These are phyloP conservation scores for Eupithecia pulchellata DNA, from an alignment of 2,888 invertebrate genomes.

Conservation along the genomic window DNA sequence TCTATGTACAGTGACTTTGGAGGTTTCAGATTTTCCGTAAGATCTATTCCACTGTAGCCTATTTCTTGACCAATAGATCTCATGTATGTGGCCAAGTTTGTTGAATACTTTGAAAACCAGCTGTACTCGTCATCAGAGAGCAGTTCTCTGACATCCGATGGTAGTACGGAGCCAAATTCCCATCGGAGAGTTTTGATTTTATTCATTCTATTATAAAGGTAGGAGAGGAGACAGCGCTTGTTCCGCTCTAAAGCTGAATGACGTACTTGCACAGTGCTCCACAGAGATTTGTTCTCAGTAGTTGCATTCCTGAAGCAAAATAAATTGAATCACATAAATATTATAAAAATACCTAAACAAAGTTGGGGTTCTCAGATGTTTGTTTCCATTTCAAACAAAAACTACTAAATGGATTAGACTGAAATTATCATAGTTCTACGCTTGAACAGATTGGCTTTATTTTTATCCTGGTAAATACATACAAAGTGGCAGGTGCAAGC, in stretches of 20 bases:
- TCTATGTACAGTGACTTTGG: conserved; percentile 97
- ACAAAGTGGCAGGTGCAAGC: background rate
- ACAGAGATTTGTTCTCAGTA: conserved; percentile 84
- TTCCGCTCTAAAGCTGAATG: conserved; percentile 95
- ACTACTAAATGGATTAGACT: background rate
- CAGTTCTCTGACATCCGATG: conserved; percentile 92
- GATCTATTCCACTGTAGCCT: conserved; percentile 90
- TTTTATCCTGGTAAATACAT: background rate
- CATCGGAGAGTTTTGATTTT: conserved; percentile 95
- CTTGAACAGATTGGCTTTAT: background rate
- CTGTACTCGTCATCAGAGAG: conserved; percentile 92
- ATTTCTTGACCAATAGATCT: conserved; percentile 92
- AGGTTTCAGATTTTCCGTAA: conserved; percentile 94
- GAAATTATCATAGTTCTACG: background rate
- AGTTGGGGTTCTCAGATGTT: background rate
- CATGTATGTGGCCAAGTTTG: conserved; percentile 95
- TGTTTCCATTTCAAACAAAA: background rate
- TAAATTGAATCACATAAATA: background rate
- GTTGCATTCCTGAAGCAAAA: conserved; percentile 76
- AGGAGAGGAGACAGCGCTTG: conserved; percentile 94
- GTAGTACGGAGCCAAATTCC: conserved; percentile 97
- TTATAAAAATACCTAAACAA: background rate
- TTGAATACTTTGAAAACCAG: conserved; percentile 96
- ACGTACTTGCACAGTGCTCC: conserved; percentile 92
- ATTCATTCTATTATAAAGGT: conserved; percentile 92